A percentile compares a stretch with the other conserved stretches of the same genome.
These are phyloP conservation scores for Ara ararauna DNA, from an alignment of 2,797 vertebrate species.

Conservation along the genomic window DNA sequence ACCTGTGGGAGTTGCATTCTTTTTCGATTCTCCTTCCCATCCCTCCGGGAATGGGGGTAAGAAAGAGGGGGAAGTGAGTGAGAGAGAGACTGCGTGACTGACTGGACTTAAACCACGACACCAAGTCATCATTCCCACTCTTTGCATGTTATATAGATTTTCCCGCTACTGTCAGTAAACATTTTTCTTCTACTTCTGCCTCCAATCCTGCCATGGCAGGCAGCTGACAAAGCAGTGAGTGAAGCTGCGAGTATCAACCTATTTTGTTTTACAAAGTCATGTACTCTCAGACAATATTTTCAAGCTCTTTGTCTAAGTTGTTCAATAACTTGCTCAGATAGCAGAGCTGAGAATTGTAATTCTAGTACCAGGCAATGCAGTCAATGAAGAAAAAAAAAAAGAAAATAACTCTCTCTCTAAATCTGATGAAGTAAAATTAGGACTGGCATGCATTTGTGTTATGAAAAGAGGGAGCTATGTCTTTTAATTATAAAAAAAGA, in stretches of 20 bases:
- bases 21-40: too few species aligned
- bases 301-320: background rate
- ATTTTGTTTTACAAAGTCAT: background rate
- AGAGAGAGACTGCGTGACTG: too few species aligned
- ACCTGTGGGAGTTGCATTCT: too few species aligned
- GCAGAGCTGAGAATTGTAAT: background rate
- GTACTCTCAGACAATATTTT: background rate
- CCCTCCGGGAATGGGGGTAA: too few species aligned
- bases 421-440: background rate
- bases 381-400: background rate
- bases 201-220: background rate
- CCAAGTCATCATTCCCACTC: background rate
- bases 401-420: background rate
- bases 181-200: background rate
- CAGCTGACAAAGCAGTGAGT: background rate
- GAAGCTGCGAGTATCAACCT: background rate
- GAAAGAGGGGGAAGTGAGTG: too few species aligned
- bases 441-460: background rate
- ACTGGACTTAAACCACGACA: too few species aligned
- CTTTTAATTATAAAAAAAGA: background rate
- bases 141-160: background rate
- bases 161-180: background rate
- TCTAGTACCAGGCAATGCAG: background rate
- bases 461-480: background rate
- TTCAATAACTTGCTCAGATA: background rate